A percentile compares a stretch with the other conserved stretches of the same genome.
Evolutionary conservation across 2,888 invertebrate genomes (phyloP).

Genomic region (Meteorus cinctellus): DNA sequence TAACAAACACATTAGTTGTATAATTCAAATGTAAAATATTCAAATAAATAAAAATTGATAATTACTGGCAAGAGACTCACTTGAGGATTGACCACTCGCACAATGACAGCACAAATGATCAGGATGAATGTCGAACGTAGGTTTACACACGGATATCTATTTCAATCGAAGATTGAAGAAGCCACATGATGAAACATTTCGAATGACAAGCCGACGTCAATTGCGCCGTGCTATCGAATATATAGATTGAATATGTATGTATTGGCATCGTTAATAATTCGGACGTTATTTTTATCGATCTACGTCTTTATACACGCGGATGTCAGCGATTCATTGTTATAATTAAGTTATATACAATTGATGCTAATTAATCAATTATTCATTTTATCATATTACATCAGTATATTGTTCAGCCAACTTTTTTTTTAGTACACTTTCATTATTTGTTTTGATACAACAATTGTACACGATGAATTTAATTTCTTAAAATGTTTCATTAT

Average conservation of each 20-base stretch:
- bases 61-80: neutral
- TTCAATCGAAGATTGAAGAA: conserved; percentile 30
- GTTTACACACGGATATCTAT: conserved; percentile 39
- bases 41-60: neutral
- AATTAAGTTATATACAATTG: conserved; percentile 11
- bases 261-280: conserved; percentile 42
- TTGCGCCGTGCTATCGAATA: conserved; percentile 35
- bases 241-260: neutral
- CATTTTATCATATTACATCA: conserved; percentile 1
- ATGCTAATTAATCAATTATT: conserved; percentile 6
- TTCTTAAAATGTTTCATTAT: conserved; percentile 4
- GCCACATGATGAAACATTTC: conserved; percentile 39
- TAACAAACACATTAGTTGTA: too few species aligned
- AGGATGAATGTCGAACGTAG: conserved; percentile 14
- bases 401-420: conserved; percentile 45
- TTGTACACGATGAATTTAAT: conserved; percentile 46
- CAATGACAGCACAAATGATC: conserved; percentile 38
- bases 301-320: conserved; percentile 21
- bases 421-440: conserved; percentile 44
- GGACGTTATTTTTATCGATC: conserved; percentile 44
- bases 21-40: too few species aligned
- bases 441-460: conserved; percentile 49
- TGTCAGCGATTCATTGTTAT: neutral
- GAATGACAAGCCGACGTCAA: conserved; percentile 11
- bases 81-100: neutral